Evolutionary conservation across 2,888 invertebrate genomes (phyloP), one percentile per base, ranked within the genome.

Genomic region (Caenorhabditis auriculariae): DNA sequence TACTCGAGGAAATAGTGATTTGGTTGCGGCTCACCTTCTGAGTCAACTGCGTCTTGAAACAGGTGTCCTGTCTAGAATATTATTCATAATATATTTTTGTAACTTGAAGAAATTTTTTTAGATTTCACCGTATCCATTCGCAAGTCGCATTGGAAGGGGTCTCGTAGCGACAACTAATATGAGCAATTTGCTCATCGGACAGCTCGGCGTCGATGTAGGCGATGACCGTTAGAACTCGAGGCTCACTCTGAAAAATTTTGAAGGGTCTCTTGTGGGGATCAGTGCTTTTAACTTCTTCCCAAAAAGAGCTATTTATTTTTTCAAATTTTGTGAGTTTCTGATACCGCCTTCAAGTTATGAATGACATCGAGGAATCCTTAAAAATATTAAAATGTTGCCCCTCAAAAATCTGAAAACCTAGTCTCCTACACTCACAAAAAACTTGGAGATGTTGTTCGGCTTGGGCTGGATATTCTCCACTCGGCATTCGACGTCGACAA

Each of bases 401-500:
- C 17, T 15, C 12, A 24, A 44, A 19, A 29, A 43, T 17, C 9
- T 6, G 19, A 43, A 17, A 23, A 35, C 15, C 35, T 9, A n/a
- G 21, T 2, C 12, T 15, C 4, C 47, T 15, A 41, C 27, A 45
- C 69, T 49, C 28, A 69, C 73, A 39, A 71, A 73, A 38, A 73
- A 71, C 3, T n/a, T 45, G 15, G 60, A 54, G 19, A 70, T 59
- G 21, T 66, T 57, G 35, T 50, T 61, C 9, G 53, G 50, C 7
- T 51, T 48, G 6, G 60, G 64, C 17, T 50, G 37, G 43, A 69
- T 60, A 41, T 73, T 73, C 43, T 65, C 70, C 9, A 69, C 71
- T n/a, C 66, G 52, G 43, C 73, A 73, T 41, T 73, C 73, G 27
- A 73, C 73, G 49, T 73, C 73, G 3, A 73, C 73, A 44, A 69